Evolutionary conservation across 2,888 invertebrate genomes (phyloP), one percentile per base, ranked within the genome.

Genomic region (Cephus runcator): DNA sequence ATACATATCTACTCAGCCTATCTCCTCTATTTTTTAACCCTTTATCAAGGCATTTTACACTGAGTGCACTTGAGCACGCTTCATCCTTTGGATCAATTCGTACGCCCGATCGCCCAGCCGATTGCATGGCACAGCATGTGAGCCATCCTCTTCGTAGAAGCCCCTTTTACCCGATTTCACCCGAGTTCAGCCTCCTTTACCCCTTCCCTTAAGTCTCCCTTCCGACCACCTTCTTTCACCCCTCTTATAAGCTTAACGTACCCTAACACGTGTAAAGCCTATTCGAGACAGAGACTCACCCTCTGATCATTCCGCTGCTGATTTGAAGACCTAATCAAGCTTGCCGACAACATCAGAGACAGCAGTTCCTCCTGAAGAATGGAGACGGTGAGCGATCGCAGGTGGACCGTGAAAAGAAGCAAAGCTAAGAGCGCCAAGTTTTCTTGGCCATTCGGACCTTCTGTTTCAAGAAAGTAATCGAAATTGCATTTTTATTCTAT

Each of bases 11-110:
- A 23, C 2, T 23, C 9, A 56, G 1, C 23, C 23, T 23, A 0
- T 23, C 56, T 56, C 56, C 6, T 56, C 15, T 23, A 56, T 56
- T 56, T 56, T 56, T 56, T 56, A 56, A 56, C 56, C 56, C 23
- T 56, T 56, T 56, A 56, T 56, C 75, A 74, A 76, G 76, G 78
- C 75, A 80, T 83, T 84, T 84, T 75, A 83, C 78, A 78, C 79
- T 73, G 73, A 73, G 69, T 80, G 79, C 79, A 79, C 77, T 76
- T 23, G 56, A 56, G 56, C 56, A 56, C 56, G 56, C 23, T 71
- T 71, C 71, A 80, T 84, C 79, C 81, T 81, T 77, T 79, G 81
- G 82, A 79, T 83, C 82, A 81, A 83, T 83, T 78, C 79, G 71
- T 76, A 79, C 81, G 84, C 81, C 79, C 78, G 79, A 83, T 85